Base-by-base conservation (phyloP, 2,797 vertebrate species). In the Forpus xanthops region DNA sequence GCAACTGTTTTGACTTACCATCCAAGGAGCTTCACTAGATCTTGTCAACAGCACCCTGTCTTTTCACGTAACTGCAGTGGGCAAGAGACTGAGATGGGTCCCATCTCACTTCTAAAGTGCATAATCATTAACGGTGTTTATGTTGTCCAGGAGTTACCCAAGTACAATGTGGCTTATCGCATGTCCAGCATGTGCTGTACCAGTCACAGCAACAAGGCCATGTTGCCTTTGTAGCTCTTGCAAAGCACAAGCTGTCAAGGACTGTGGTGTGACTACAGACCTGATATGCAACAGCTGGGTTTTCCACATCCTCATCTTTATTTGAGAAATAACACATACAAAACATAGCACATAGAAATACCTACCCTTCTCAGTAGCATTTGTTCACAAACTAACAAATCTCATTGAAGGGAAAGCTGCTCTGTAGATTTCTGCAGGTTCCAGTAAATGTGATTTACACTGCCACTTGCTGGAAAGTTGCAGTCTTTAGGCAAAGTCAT, bases 301-400 rank as follows among this genome's bases (percentile, higher is more conserved):
- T 84, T 87, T 90, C 21, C 83, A 82, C 30, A 92, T 52, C 41
- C 28, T 85, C 5, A 37, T 73, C 41, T 97, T 96, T 96, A 96
- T 93, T 96, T 9, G 80, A 72, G 37, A n/a, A 15, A n/a, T 9
- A 56, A 6, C 30, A 85, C 0, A 1, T 87, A 96, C 71, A 93
- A 33, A 90, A 45, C 27, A 71, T 0, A 0, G 55, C 31, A 87
- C 21, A 41, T 3, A 3, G 31, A 73, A 91, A 41, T 33, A 61
- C 2, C 19, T 42, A 73, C 14, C 24, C 23, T 10, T 24, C 4
- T 14, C 33, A 65, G 16, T 7, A 85, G 49, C 6, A 18, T 31
- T n/a, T 16, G 4, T 41, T 28, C 82, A 85, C 19, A 77, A 33
- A 89, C 50, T 61, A 60, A 41, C 2, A 89, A 62, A 39, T 14